Conservation (phyloP, 2,888 invertebrate genomes). For the Epistrophe grossulariae region DNA sequence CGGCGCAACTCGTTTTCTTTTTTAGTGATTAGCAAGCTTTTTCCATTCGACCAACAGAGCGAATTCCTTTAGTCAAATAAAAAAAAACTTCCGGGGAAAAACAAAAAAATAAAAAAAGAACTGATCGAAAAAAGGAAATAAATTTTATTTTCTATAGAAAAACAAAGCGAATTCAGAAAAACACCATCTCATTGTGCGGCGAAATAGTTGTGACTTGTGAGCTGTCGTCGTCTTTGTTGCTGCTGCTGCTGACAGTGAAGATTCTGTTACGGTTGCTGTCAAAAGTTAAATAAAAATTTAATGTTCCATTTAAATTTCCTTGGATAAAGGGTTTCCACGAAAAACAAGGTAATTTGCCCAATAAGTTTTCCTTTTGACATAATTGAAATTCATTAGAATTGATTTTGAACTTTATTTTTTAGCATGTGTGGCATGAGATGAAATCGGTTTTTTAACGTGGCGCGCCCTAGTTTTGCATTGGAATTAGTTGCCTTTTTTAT, state of each 20-base stretch:
- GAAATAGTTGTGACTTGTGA: slow-evolving; percentile 51
- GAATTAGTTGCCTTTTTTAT: slow-evolving; percentile 1
- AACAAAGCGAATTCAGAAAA: slow-evolving; percentile 53
- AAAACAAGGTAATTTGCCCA: slow-evolving; percentile 63
- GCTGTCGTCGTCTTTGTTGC: slow-evolving; percentile 40
- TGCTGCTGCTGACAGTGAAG: slow-evolving; percentile 30
- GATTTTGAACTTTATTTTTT: slow-evolving; percentile 7
- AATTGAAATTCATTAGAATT: background rate
- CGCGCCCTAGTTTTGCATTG: slow-evolving; percentile 62
- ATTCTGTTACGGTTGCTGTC: slow-evolving; percentile 43
- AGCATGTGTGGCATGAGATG: background rate
- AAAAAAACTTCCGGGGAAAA: slow-evolving; percentile 59
- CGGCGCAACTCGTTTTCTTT: slow-evolving; percentile 49
- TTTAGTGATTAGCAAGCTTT: slow-evolving; percentile 41
- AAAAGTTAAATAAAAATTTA: slow-evolving; percentile 26
- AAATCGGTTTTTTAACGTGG: slow-evolving; percentile 52
- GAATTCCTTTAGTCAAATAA: slow-evolving; percentile 39
- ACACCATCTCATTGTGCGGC: slow-evolving; percentile 49
- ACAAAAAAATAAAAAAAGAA: slow-evolving; percentile 24
- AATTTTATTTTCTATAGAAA: slow-evolving; percentile 41
- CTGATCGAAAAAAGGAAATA: slow-evolving; percentile 28
- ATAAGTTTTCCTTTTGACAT: background rate
- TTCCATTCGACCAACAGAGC: slow-evolving; percentile 39
- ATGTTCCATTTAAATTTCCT: slow-evolving; percentile 32
- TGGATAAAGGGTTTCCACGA: slow-evolving; percentile 61